These are phyloP conservation scores for Solenopsis invicta DNA, from an alignment of 1,140 invertebrate species.

Conservation along the genomic window DNA sequence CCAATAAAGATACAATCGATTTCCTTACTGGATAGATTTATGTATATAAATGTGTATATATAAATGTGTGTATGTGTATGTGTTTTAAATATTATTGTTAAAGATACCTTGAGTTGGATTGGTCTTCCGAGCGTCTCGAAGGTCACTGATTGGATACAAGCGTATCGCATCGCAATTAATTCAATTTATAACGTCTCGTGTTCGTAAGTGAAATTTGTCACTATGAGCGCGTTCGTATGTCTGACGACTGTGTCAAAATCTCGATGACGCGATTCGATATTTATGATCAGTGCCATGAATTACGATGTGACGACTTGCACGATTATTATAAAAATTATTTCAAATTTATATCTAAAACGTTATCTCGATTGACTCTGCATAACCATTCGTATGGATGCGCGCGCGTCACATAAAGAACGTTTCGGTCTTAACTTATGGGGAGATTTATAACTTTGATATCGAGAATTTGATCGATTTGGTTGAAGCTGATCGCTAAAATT, in stretches of 20 bases:
- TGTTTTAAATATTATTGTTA: not conserved
- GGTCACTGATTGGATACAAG: not conserved
- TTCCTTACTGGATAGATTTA: not conserved
- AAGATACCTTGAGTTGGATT: not conserved
- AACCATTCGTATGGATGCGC: not conserved
- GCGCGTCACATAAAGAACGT: constrained; percentile 10
- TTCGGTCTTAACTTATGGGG: constrained; percentile 39
- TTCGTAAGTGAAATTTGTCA: not conserved
- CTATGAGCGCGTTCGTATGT: not conserved
- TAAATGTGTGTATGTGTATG: not conserved
- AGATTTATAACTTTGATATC: constrained; percentile 45
- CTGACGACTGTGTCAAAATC: not conserved
- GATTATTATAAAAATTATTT: constrained; percentile 76
- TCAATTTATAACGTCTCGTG: constrained; percentile 25
- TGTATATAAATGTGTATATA: too few species aligned
- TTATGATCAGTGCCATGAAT: constrained; percentile 46
- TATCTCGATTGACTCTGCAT: constrained; percentile 45
- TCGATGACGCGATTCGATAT: constrained; percentile 25
- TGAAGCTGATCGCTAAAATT: constrained; percentile 28
- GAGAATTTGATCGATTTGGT: constrained; percentile 58
- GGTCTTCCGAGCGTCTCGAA: constrained; percentile 4
- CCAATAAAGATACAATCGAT: not conserved
- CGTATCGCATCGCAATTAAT: constrained; percentile 1
- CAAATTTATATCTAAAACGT: constrained; percentile 67
- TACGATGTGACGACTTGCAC: constrained; percentile 67